Evolutionary conservation across 2,888 invertebrate species (phyloP), one percentile per base, ranked within the genome.

Genomic region (Tupiocoris notatus): DNA sequence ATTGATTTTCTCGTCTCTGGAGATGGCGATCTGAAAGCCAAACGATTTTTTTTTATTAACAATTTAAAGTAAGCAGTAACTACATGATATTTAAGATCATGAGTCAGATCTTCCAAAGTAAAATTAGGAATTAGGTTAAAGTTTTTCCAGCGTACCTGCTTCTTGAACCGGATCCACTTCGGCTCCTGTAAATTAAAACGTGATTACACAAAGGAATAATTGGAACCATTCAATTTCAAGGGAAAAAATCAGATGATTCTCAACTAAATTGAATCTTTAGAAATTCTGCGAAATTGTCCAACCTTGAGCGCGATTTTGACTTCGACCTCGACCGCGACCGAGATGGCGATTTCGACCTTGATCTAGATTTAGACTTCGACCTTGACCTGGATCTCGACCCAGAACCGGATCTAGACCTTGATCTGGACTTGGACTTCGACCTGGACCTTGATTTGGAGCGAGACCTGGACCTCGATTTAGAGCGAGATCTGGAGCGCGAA

Each of bases 401-500:
- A 17, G 84, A 84, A 20, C 81, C 79, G 61, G 82, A 80, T 79
- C 83, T 81, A 1, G 82, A 80, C 20, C 74, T 78, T 1, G 80
- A 80, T 23, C 76, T 75, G 12, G 80, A 80, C n/a, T 77, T 58
- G 16, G 82, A 86, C 77, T 82, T 81, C 1, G 84, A 84, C 21
- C 83, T 81, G 65, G 83, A 82, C 67, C 80, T 9, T 78, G 81
- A 65, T 81, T 81, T 71, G 0, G 85, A 85, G 18, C 83, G 82
- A 0, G 85, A 85, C 0, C 84, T 79, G 7, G 84, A 84, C 21
- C 82, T 81, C 17, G 85, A 85, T 67, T 84, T 83, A 17, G 83
- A 83, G 68, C 82, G 70, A 21, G 86, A 86, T 6, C 83, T 80
- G 20, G 83, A 83, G 78, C 83, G 80, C 6, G 84, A 83, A 57